Conservation (phyloP, 2,888 invertebrate species). For the Amphipoea oculea region DNA sequence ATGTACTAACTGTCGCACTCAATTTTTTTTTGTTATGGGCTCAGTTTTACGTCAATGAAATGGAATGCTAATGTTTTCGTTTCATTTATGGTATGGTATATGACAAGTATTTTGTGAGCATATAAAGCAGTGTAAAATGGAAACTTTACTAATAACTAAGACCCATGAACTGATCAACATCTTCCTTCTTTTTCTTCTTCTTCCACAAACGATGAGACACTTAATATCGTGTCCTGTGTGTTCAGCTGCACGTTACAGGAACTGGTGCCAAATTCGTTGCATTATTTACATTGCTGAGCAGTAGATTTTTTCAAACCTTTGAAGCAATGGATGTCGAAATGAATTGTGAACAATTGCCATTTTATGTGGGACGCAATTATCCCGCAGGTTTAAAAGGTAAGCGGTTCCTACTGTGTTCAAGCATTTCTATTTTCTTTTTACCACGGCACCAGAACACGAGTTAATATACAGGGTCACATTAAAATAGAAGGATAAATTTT, state of each 20-base stretch:
- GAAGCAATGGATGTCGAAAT: not conserved
- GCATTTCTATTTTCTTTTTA: not conserved
- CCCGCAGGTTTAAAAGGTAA: not conserved
- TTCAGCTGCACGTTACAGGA: no score
- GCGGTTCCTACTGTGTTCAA: not conserved
- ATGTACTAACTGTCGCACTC: slow-evolving; percentile 14
- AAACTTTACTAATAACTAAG: not conserved
- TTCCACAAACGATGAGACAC: no score
- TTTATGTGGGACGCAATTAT: not conserved
- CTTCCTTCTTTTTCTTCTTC: no score
- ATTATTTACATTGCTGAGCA: not conserved
- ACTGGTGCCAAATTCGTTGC: not conserved
- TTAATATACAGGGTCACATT: no score
- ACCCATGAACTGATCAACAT: no score
- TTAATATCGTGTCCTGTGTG: no score
- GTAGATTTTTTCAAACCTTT: not conserved
- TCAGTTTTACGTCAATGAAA: slow-evolving; percentile 5
- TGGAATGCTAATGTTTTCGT: slow-evolving; percentile 5
- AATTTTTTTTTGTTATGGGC: slow-evolving; percentile 7
- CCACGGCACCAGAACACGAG: not conserved
- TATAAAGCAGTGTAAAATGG: not conserved
- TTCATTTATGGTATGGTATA: not conserved
- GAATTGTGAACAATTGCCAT: not conserved
- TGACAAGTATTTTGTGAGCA: not conserved
- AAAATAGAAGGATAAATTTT: no score